These are phyloP conservation scores for Phenganax marumi DNA, from an alignment of 92 coral and sea anemone species.

Conservation along the genomic window DNA sequence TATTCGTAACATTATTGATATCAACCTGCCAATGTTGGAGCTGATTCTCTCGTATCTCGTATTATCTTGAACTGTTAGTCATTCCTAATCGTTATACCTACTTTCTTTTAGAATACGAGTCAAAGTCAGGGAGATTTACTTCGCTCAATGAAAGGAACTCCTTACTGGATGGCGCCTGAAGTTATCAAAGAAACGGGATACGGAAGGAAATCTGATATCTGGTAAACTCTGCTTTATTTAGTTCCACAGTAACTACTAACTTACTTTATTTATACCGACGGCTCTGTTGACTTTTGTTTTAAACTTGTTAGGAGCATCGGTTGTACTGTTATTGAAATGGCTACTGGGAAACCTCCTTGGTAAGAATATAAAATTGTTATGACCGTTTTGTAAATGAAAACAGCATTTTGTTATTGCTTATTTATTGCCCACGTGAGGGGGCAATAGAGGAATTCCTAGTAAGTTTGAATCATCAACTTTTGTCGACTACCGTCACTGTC, in stretches of 20 bases:
- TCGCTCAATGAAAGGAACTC: conserved; percentile 97
- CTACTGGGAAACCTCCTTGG: conserved; percentile 93
- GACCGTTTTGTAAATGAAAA: too few species aligned
- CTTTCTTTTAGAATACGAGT: conserved; percentile 72
- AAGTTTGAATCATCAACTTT: background rate
- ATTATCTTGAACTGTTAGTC: too few species aligned
- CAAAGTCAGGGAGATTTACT: conserved; percentile 82
- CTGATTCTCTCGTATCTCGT: background rate
- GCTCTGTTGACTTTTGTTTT: background rate
- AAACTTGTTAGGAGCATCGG: conserved; percentile 80
- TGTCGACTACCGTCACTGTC: background rate
- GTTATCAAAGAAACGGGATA: conserved; percentile 95
- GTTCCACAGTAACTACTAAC: too few species aligned
- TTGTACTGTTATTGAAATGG: conserved; percentile 96
- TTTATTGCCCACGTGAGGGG: background rate
- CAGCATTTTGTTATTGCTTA: too few species aligned
- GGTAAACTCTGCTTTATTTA: conserved; percentile 53
- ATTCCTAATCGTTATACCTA: background rate
- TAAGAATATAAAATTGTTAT: conserved; percentile 26
- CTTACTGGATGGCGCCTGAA: conserved; percentile 99
- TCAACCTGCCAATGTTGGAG: background rate
- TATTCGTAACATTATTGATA: background rate
- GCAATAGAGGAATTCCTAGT: background rate
- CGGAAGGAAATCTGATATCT: conserved; percentile 94
- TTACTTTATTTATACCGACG: too few species aligned